These are phyloP conservation scores for Drosophila macrospina DNA, from an alignment of 2,888 invertebrate species.

Conservation along the genomic window DNA sequence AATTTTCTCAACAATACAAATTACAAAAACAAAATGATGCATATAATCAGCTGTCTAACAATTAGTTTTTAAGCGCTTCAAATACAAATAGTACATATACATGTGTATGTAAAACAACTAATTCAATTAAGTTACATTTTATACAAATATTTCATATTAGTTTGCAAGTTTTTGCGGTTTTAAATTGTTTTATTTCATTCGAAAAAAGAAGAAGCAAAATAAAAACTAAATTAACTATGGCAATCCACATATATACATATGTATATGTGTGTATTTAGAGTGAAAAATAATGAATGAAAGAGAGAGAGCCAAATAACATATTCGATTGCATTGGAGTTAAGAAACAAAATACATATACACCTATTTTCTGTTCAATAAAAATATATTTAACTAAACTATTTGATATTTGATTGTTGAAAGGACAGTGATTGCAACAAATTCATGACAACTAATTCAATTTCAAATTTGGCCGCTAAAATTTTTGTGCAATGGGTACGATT, in stretches of 20 bases:
- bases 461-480: neutral
- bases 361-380: slow-evolving; percentile 74
- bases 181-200: slow-evolving; percentile 44
- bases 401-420: neutral
- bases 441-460: neutral
- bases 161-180: slow-evolving; percentile 67
- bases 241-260: slow-evolving; percentile 16
- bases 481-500: neutral
- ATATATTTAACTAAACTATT: slow-evolving; percentile 69
- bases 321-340: slow-evolving; percentile 51
- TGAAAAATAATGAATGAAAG: neutral
- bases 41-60: slow-evolving; percentile 64
- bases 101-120: slow-evolving; percentile 55
- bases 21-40: neutral
- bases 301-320: slow-evolving; percentile 28
- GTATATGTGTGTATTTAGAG: neutral
- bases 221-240: slow-evolving; percentile 34
- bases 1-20: slow-evolving; percentile 36
- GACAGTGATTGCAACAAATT: neutral
- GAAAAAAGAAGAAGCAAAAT: too few relatives aligned
- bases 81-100: slow-evolving; percentile 44
- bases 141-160: slow-evolving; percentile 51
- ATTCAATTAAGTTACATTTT: slow-evolving; percentile 72
- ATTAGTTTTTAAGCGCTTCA: slow-evolving; percentile 72
- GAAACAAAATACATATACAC: slow-evolving; percentile 65